Conservation (phyloP, 2,888 invertebrate genomes). For the Patella ulyssiponensis region DNA sequence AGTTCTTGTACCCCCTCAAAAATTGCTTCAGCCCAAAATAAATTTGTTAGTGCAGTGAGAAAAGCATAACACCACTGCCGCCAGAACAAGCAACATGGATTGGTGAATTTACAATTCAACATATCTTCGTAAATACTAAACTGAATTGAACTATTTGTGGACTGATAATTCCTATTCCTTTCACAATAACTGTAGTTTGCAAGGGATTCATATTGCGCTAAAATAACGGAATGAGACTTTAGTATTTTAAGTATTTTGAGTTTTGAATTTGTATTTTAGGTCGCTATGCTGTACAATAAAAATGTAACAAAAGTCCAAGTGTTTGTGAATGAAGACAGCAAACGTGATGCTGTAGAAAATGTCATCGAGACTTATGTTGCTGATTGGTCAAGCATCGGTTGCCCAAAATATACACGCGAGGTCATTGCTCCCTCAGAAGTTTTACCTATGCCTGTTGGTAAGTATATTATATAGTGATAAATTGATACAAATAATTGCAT, state of each 20-base stretch:
- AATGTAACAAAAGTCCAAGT: constrained; percentile 42
- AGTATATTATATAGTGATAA: too few species aligned
- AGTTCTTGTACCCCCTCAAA: too few species aligned
- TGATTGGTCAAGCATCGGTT: constrained; percentile 41
- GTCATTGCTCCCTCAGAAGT: constrained; percentile 41
- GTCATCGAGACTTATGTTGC: constrained; percentile 38
- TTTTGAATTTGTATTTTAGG: constrained; percentile 27
- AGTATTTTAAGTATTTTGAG: background rate
- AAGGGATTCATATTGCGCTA: too few species aligned
- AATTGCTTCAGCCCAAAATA: too few species aligned
- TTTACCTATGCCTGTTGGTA: constrained; percentile 33
- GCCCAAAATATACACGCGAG: constrained; percentile 43
- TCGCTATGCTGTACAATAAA: constrained; percentile 48
- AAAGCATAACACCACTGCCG: too few species aligned
- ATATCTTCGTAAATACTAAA: background rate
- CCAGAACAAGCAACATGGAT: background rate
- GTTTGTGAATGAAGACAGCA: constrained; percentile 38
- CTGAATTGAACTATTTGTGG: too few species aligned
- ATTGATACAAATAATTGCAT: background rate
- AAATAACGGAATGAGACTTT: background rate
- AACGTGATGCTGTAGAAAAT: constrained; percentile 36
- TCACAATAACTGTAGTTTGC: too few species aligned
- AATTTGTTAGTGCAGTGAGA: too few species aligned
- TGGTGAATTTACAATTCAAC: background rate
- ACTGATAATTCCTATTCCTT: too few species aligned